Evolutionary conservation across 2,888 invertebrate species (phyloP).

Genomic region (Diplolepis rosae): DNA sequence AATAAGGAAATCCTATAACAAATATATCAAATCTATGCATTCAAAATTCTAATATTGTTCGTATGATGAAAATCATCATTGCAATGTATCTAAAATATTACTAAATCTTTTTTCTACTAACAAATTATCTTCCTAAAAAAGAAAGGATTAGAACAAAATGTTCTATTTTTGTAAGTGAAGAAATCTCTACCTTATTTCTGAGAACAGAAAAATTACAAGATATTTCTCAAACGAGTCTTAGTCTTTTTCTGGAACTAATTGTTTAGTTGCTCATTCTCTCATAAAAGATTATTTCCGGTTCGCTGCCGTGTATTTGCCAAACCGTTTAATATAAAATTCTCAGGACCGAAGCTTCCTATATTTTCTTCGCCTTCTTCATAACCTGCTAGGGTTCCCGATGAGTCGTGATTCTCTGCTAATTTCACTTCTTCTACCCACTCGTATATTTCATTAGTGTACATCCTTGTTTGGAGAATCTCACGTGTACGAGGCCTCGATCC

Average conservation of each 20-base stretch:
- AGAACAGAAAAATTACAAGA: background rate
- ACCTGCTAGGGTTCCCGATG: slow-evolving; percentile 46
- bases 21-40: background rate
- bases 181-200: background rate
- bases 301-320: slow-evolving; percentile 39
- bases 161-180: background rate
- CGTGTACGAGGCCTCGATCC: slow-evolving; percentile 85
- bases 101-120: background rate
- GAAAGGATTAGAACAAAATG: background rate
- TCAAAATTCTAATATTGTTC: background rate
- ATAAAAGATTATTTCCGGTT: slow-evolving; percentile 25
- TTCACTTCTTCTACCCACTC: slow-evolving; percentile 84
- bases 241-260: slow-evolving; percentile 3
- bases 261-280: background rate
- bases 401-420: slow-evolving; percentile 73
- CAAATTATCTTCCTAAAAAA: background rate
- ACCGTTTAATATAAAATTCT: slow-evolving; percentile 52
- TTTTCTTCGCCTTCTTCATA: slow-evolving; percentile 57
- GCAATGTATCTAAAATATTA: background rate
- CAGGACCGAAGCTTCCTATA: slow-evolving; percentile 50
- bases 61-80: background rate
- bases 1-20: background rate
- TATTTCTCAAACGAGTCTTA: background rate
- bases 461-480: slow-evolving; percentile 84
- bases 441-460: slow-evolving; percentile 85